phyloP scores from a whole-genome alignment of 1,140 invertebrate genomes.

The Pseudomyrmex dendroicus region DNA sequence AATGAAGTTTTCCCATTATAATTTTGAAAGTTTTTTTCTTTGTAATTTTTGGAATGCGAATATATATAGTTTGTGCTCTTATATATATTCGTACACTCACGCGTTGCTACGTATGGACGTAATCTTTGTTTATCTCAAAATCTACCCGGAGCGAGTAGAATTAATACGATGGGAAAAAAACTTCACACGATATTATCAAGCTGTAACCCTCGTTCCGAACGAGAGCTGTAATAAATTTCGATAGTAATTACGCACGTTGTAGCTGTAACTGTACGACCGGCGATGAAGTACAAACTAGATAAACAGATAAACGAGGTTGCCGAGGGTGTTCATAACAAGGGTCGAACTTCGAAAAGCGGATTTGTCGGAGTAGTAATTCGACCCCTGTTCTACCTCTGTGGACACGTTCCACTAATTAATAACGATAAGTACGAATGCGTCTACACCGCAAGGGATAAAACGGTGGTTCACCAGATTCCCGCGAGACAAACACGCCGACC shows the following conservation, averaged over 20 bases:
- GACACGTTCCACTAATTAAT: constrained; percentile 77
- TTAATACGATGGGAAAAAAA: not conserved
- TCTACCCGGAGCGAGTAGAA: not conserved
- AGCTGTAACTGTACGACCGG: constrained; percentile 33
- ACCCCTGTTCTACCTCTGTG: constrained; percentile 70
- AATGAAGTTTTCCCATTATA: constrained; percentile 37
- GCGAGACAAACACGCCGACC: constrained; percentile 57
- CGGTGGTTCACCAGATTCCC: constrained; percentile 68
- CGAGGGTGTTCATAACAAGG: constrained; percentile 41
- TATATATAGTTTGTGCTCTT: not conserved
- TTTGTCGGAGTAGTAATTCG: constrained; percentile 74
- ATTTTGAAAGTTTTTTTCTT: constrained; percentile 21
- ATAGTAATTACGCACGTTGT: constrained; percentile 57
- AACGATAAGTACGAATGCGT: constrained; percentile 82
- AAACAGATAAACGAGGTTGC: constrained; percentile 61
- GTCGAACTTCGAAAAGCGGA: constrained; percentile 70
- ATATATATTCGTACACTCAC: not conserved
- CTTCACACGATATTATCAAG: constrained; percentile 4
- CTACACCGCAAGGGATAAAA: constrained; percentile 80
- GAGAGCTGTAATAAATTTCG: constrained; percentile 45
- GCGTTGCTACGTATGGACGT: too few relatives aligned
- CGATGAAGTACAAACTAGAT: constrained; percentile 59
- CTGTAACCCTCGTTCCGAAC: constrained; percentile 6
- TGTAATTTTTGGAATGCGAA: constrained; percentile 30
- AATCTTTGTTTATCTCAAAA: constrained; percentile 3